Conservation (phyloP, 2,113 vertebrate genomes). For the Ginglymostoma cirratum region DNA sequence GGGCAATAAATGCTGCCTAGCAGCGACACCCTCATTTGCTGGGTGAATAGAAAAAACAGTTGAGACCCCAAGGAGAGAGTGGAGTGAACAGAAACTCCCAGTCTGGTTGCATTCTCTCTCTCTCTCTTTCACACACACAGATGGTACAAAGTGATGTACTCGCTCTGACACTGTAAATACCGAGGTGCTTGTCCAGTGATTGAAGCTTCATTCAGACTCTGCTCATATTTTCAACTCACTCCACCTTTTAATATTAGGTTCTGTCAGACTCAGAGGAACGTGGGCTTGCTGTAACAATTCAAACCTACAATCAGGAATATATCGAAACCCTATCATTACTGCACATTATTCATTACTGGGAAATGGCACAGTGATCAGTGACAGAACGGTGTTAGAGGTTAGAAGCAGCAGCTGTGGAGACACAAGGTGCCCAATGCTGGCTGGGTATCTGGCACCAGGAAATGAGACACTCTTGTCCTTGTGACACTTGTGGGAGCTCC, state of each 20-base stretch:
- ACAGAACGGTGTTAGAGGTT: neutral
- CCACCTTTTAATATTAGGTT: slow-evolving; percentile 11
- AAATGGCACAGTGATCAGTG: neutral
- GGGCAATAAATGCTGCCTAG: too few species aligned
- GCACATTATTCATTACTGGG: neutral
- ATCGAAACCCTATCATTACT: neutral
- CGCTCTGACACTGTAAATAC: neutral
- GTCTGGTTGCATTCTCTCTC: neutral
- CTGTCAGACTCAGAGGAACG: neutral
- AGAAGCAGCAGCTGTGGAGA: neutral
- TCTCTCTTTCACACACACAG: neutral
- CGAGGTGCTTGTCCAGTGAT: neutral
- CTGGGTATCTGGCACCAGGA: neutral
- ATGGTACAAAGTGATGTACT: neutral
- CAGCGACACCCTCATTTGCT: too few species aligned
- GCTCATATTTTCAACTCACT: neutral
- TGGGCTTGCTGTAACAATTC: neutral
- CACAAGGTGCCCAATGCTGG: neutral
- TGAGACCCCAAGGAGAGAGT: too few species aligned
- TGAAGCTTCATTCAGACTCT: neutral
- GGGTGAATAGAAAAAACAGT: too few species aligned
- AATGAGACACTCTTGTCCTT: neutral
- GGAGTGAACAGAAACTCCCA: neutral
- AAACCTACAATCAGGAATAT: neutral
- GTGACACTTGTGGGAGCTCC: neutral